Base-by-base conservation (phyloP, 2,888 invertebrate genomes). In the Sesamia inferens region DNA sequence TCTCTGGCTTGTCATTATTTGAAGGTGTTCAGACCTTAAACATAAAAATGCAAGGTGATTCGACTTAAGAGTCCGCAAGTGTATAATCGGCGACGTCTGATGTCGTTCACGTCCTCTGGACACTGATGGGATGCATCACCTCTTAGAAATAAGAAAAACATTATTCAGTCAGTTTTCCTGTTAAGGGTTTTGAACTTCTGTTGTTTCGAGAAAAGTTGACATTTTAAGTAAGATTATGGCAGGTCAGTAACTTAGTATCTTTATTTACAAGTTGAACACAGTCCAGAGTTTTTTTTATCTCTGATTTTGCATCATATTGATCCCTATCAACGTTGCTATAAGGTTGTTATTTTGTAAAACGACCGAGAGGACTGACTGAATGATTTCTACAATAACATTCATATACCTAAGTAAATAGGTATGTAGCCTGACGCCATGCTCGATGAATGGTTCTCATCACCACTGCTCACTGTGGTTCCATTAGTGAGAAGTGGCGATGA, bases 41-140 rank as follows among this genome's bases (percentile, higher is more conserved):
- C 3, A 63, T 44, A 22, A 63, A 62, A 44, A 63, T 63, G 16
- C 16, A 47, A 6, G 44, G 22, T 63, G 19, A 5, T 2, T 13
- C 19, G 13, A 63, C 24, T 63, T 47, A 22, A 16, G 7, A 63
- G 44, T 6, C 44, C 24, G 7, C 6, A 6, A 63, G 22, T 16
- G 24, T 51, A 73, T 79, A 79, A 76, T 78, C 64, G 11, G 59
- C n/a, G 69, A 65, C 61, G 73, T 62, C 67, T 81, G 79, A 76
- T 79, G 84, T 84, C 79, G 71, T 71, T 83, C 81, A 83, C 76
- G 74, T 81, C 69, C 6, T 69, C 13, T 57, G 63, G 22, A 48
- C 55, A 55, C 54, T 55, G 51, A 68, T 59, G 51, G 62, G 74
- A 78, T 71, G 72, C 73, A 75, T 73, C 71, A 66, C 58, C 77